Evolutionary conservation across 2,888 invertebrate species (phyloP).

Genomic region (Lasioglossum calceatum): DNA sequence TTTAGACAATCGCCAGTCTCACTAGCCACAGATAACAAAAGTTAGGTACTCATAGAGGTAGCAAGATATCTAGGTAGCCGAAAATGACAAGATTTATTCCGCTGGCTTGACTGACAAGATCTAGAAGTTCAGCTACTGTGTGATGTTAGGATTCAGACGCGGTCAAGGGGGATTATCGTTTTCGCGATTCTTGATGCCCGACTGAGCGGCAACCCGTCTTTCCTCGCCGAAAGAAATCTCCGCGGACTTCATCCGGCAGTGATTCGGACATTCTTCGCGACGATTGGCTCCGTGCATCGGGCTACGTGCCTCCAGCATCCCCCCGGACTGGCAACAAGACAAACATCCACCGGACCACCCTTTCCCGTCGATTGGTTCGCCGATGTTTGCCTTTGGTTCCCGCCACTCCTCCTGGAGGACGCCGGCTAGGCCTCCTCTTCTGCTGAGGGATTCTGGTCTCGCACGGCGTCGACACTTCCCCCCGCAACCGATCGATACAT

Average conservation of each 20-base stretch:
- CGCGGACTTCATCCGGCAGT: slow-evolving; percentile 26
- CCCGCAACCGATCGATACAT: neutral
- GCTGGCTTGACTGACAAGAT: neutral
- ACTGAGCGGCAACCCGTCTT: slow-evolving; percentile 61
- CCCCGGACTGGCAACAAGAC: slow-evolving; percentile 72
- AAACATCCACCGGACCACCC: slow-evolving; percentile 79
- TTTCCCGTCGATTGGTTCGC: slow-evolving; percentile 78
- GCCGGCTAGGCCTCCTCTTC: slow-evolving; percentile 25
- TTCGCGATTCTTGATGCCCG: slow-evolving; percentile 66
- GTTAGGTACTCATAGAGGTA: neutral
- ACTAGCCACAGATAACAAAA: neutral
- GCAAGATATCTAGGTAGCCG: neutral
- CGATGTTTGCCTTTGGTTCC: slow-evolving; percentile 73
- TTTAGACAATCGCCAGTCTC: neutral
- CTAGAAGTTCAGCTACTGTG: neutral
- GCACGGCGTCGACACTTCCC: neutral
- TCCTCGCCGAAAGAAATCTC: slow-evolving; percentile 47
- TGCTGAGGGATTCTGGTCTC: neutral
- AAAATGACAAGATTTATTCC: neutral
- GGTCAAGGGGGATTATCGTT: slow-evolving; percentile 1
- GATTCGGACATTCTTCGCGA: slow-evolving; percentile 52
- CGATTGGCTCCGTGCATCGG: slow-evolving; percentile 49
- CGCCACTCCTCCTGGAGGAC: slow-evolving; percentile 73
- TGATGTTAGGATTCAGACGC: neutral
- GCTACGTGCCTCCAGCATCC: slow-evolving; percentile 70